These are phyloP conservation scores for Catalaphyllia jardinei DNA, from an alignment of 64 coral and sea anemone genomes.

Conservation along the genomic window DNA sequence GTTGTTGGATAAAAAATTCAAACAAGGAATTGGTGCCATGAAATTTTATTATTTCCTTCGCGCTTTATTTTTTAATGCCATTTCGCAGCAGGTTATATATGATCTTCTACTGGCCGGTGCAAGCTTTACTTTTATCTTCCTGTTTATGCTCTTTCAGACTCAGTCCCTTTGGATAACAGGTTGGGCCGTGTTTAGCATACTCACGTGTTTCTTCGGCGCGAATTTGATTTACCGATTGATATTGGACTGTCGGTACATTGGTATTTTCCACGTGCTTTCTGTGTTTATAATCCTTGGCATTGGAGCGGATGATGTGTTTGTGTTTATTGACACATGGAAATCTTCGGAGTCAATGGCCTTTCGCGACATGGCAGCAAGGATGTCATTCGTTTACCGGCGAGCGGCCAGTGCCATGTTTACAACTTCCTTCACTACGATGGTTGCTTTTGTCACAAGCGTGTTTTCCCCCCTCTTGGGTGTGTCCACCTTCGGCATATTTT, in stretches of 20 bases:
- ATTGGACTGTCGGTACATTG: slow-evolving; percentile 94
- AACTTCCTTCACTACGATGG: slow-evolving; percentile 93
- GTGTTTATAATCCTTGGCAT: slow-evolving; percentile 98
- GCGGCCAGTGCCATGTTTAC: slow-evolving; percentile 96
- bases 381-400: slow-evolving; percentile 78
- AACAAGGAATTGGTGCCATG: slow-evolving; percentile 69
- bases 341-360: slow-evolving; percentile 58
- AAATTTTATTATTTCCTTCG: slow-evolving; percentile 86
- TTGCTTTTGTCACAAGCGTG: slow-evolving; percentile 90
- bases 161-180: slow-evolving; percentile 92
- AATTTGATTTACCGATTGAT: slow-evolving; percentile 87
- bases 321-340: slow-evolving; percentile 96
- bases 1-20: slow-evolving; percentile 74
- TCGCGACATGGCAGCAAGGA: slow-evolving; percentile 56
- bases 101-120: slow-evolving; percentile 88
- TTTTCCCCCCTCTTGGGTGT: slow-evolving; percentile 91
- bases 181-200: slow-evolving; percentile 97
- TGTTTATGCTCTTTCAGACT: slow-evolving; percentile 94
- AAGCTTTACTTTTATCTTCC: slow-evolving; percentile 96
- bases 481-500: slow-evolving; percentile 96
- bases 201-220: slow-evolving; percentile 88
- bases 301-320: slow-evolving; percentile 97
- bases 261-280: slow-evolving; percentile 94
- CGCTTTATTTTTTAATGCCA: slow-evolving; percentile 89
- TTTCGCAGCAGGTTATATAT: slow-evolving; percentile 94